Base-by-base conservation (phyloP, 2,113 vertebrate species). In the Notarius quadriscutis region DNA sequence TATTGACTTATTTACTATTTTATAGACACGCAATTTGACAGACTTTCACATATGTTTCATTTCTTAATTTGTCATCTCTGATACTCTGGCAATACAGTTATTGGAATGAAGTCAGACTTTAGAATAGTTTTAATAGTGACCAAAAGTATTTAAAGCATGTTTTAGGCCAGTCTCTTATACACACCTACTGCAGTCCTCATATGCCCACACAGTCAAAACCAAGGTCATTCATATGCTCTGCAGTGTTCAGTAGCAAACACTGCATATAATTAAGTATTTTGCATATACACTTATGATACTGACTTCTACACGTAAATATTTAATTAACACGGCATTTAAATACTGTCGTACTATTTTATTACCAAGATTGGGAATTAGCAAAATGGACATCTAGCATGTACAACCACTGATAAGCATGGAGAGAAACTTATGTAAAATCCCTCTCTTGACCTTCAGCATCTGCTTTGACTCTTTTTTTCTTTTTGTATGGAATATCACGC, bases 391-490 rank as follows among this genome's bases (percentile, higher is more conserved):
- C 30, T 20, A 57, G 84, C 87, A 74, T 75, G 58, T 74, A 62
- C 84, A 81, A 62, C 75, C 75, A 57, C 71, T 87, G 83, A 82
- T 87, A 85, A 87, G 83, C 20, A n/a, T 65, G 30, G 20, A 82
- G 58, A 57, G 30, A 90, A 63, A 75, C 55, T 77, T 53, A 79
- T 58, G n/a, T 57, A 65, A 86, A 79, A 83, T 79, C 80, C 74
- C 51, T 86, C 63, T 67, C 63, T 58, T 89, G 90, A 91, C 92
- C 91, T 91, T 91, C 87, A 89, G 50, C 12, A 75, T 87, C 84
- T 84, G 83, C 83, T 22, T 71, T 82, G 77, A 88, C 82, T 89
- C 41, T 78, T 86, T 71, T 85, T 67, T 83, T 55, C 80, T 91
- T 85, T 86, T 84, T 34, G 18, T n/a, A 78, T 75, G 65, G 62